Base-by-base conservation (phyloP, 2,888 invertebrate species). In the Graphium colonna region DNA sequence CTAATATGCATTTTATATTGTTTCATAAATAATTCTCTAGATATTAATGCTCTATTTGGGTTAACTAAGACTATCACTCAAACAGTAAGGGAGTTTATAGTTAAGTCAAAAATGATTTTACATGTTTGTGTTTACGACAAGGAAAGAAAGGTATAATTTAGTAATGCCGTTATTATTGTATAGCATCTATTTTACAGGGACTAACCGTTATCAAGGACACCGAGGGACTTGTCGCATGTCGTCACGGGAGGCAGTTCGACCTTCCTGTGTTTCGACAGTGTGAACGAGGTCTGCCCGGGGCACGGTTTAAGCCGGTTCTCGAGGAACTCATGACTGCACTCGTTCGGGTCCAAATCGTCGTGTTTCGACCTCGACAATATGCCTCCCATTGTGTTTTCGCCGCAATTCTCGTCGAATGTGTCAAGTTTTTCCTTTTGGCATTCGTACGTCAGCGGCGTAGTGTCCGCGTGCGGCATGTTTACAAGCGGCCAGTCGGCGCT, bases 201-300 rank as follows among this genome's bases (percentile, higher is more conserved):
- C 77, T 77, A 68, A 89, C 88, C 88, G 66, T 76, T 72, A 60
- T 84, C 81, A 59, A 84, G 72, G 56, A 83, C 69, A 41, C 70
- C 69, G 55, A 84, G 77, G 12, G 82, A 69, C 10, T 79, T 69
- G 57, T 85, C 86, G 56, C 75, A 72, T 39, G 71, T 70, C 51
- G 72, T 73, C 52, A 84, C 84, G 16, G 92, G 91, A 48, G 91
- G 86, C 55, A 93, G 79, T 65, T 92, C 92, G 59, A 93, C 92
- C 73, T 91, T 92, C 61, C 91, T 80, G 74, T 92, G 92, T 63
- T 91, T 90, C 55, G 92, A 91, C 57, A 93, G 70, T 38, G 92
- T 92, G 73, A 93, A 93, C 48, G 91, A 87, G 39, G 90, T 82
- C 65, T 85, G 84, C 51, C 79, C 85, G 47, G 85, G 79, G 51